Base-by-base conservation (phyloP, 2,113 vertebrate genomes). In the Microtus ochrogaster region DNA sequence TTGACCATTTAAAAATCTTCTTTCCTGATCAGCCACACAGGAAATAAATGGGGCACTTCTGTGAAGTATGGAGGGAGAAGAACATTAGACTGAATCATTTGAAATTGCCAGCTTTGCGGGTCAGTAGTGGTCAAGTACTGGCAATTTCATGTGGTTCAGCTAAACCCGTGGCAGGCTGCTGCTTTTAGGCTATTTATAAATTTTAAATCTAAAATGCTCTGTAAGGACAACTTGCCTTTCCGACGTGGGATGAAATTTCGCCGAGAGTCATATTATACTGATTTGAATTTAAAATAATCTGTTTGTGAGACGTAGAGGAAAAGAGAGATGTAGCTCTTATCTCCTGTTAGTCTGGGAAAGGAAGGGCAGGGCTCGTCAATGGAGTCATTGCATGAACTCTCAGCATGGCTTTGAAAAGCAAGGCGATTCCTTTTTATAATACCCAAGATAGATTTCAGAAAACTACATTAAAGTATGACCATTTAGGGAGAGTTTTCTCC, bases 251-350 rank as follows among this genome's bases (percentile, higher is more conserved):
- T 92, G 83, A 76, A 70, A 58, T 95, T 93, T 96, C 14, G 10
- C 36, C 89, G 14, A 78, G 47, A 91, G 14, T 70, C 7, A 52
- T 92, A 90, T 96, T 70, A 95, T n/a, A 77, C 11, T 17, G 8
- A 84, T 92, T 93, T 95, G 81, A 93, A 83, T 91, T 91, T 86
- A 92, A 85, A 97, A 90, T 41, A 49, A 5, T 90, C 2, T 94
- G 36, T 41, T 85, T 96, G 84, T 4, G 36, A 63, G 68, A 12
- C 30, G 19, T 3, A 44, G 61, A 79, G 5, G 7, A 39, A 90
- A 52, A 26, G 5, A 47, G 16, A 72, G 10, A 52, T 81, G 74
- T 94, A 33, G n/a, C 61, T 74, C 39, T 92, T 21, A 28, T 5
- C 82, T 86, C 8, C 16, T 91, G 4, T 91, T 84, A 93, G 22